These are phyloP conservation scores for Porites evermanni DNA, from an alignment of 92 coral and sea anemone genomes.

Conservation along the genomic window DNA sequence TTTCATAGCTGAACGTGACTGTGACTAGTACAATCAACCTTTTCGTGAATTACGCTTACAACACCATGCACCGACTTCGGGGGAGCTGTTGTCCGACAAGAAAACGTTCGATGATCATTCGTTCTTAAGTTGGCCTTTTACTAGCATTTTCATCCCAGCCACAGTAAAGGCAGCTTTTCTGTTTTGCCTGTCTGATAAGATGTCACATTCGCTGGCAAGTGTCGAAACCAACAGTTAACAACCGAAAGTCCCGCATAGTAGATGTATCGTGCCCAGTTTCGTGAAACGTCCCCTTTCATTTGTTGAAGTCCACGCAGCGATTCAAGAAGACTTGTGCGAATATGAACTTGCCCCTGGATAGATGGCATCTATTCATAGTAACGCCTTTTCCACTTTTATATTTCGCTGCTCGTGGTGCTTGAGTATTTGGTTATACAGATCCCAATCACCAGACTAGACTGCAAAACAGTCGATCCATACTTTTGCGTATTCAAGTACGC, in stretches of 20 bases:
- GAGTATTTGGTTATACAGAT: too few species aligned
- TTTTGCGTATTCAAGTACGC: too few species aligned
- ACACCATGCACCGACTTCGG: slow-evolving; percentile 33
- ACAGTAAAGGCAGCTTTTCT: slow-evolving; percentile 34
- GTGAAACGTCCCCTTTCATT: not conserved
- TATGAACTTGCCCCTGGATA: not conserved
- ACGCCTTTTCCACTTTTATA: too few species aligned
- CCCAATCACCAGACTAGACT: too few species aligned
- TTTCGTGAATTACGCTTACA: slow-evolving; percentile 53
- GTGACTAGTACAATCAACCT: slow-evolving; percentile 32
- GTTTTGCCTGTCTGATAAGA: not conserved
- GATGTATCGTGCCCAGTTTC: not conserved
- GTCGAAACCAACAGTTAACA: slow-evolving; percentile 45
- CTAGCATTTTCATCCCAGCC: slow-evolving; percentile 54
- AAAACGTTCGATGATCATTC: slow-evolving; percentile 40
- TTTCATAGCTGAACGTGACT: slow-evolving; percentile 24
- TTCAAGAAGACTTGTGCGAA: not conserved
- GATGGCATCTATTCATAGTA: too few species aligned
- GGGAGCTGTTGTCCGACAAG: slow-evolving; percentile 14
- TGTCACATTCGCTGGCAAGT: not conserved
- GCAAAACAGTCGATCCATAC: too few species aligned
- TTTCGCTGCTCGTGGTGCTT: too few species aligned
- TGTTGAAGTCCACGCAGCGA: slow-evolving; percentile 14
- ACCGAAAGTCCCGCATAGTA: not conserved
- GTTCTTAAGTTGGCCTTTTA: slow-evolving; percentile 46